Evolutionary conservation across 2,113 vertebrate species (phyloP), one percentile per base, ranked within the genome.

Genomic region (Sinosuthora webbiana): DNA sequence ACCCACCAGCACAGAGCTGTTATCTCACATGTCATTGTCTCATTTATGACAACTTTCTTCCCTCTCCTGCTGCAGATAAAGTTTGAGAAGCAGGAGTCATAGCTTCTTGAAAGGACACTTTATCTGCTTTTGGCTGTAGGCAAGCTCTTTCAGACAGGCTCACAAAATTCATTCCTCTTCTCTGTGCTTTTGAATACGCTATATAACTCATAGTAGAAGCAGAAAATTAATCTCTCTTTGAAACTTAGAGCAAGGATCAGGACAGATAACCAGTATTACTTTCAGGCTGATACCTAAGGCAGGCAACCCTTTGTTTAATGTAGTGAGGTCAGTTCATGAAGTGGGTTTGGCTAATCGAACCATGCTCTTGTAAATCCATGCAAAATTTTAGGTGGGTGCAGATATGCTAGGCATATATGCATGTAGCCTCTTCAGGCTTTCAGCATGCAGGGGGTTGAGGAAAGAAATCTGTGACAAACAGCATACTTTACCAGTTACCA

Each of bases 401-500:
- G 41, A 68, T 62, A 31, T 8, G 42, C 30, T 33, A 33, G 11
- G 57, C 64, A 92, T 70, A 85, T 63, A 33, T 44, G 22, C 44
- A 68, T 44, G 27, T 33, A 68, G 27, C 33, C 45, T 68, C 33
- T 22, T 37, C 33, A 80, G 41, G 85, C 52, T 77, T 83, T 92
- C 55, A 70, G 47, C 68, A 67, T 76, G 82, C 89, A 49, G 81
- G 27, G 60, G 15, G 27, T 52, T 74, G 59, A 90, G 59, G 62
- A 79, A 85, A 80, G 75, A 88, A 74, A 35, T 80, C 71, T 63
- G 15, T 42, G 56, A 70, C 81, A 71, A 94, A 83, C 19, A 90
- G 67, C 39, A 79, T 93, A 92, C 68, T 91, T 92, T 87, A 94
- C 82, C 87, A 52, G 79, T 65, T 90, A 90, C 5, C 87, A 83